Evolutionary conservation across 2,113 vertebrate genomes (phyloP).

Genomic region (Panurus biarmicus): DNA sequence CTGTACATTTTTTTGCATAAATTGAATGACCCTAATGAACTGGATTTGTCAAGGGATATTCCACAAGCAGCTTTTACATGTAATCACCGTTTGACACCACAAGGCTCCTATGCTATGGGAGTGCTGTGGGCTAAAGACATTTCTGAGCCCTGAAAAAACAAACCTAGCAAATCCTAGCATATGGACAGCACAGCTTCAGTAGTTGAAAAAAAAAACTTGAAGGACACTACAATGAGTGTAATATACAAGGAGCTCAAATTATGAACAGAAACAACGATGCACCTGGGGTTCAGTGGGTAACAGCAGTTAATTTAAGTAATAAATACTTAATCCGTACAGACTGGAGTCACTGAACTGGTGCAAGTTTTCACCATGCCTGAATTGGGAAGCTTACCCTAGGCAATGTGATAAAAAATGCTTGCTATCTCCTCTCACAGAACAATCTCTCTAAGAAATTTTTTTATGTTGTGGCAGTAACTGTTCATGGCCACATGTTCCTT

Average conservation of each 20-base stretch:
- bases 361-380: background rate
- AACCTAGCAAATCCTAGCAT: background rate
- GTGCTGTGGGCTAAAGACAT: background rate
- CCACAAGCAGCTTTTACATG: background rate
- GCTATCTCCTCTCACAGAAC: background rate
- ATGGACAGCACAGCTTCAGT: background rate
- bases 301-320: background rate
- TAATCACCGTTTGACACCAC: background rate
- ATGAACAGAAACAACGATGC: background rate
- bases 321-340: background rate
- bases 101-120: background rate
- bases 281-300: background rate
- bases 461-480: background rate
- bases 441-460: background rate
- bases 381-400: background rate
- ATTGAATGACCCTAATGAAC: background rate
- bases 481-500: background rate
- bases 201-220: background rate
- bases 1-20: background rate
- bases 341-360: background rate
- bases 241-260: background rate
- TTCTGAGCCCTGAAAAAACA: background rate
- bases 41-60: background rate
- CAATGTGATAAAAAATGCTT: background rate
- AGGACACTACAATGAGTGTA: background rate